Conservation (phyloP, 1,140 invertebrate species). For the Papilio polytes region DNA sequence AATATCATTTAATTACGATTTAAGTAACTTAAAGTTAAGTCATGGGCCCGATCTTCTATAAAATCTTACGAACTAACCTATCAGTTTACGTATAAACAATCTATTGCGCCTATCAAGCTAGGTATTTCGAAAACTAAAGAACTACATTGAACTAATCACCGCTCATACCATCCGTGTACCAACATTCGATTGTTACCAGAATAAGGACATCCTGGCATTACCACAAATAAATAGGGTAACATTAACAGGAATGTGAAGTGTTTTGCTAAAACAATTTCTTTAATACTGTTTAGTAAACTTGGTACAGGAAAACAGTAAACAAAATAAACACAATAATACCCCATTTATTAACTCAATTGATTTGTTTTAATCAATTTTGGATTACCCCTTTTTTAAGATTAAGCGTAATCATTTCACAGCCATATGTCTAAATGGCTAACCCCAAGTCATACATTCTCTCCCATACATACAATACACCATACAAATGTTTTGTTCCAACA, state of each 20-base stretch:
- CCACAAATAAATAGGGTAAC: neutral
- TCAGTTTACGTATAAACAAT: conserved; percentile 73
- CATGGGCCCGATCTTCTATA: conserved; percentile 80
- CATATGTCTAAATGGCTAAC: neutral
- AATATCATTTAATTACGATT: conserved; percentile 59
- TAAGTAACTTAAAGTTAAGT: conserved; percentile 80
- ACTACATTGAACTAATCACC: conserved; percentile 51
- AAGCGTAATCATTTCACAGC: neutral
- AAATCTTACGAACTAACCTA: conserved; percentile 68
- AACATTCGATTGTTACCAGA: neutral
- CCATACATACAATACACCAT: neutral
- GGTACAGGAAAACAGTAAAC: neutral
- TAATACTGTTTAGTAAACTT: neutral
- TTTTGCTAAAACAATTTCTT: conserved; percentile 19
- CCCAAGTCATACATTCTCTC: too few species aligned
- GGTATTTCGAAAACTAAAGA: conserved; percentile 76
- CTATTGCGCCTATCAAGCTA: conserved; percentile 76
- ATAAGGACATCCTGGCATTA: neutral
- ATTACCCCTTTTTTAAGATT: neutral
- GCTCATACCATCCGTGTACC: neutral
- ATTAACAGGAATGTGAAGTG: conserved; percentile 9
- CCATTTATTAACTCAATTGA: neutral
- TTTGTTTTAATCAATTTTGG: neutral
- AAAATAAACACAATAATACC: neutral
- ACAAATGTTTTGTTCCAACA: neutral